Evolutionary conservation across 2,888 invertebrate genomes (phyloP).

Genomic region (Endomychus coccineus): DNA sequence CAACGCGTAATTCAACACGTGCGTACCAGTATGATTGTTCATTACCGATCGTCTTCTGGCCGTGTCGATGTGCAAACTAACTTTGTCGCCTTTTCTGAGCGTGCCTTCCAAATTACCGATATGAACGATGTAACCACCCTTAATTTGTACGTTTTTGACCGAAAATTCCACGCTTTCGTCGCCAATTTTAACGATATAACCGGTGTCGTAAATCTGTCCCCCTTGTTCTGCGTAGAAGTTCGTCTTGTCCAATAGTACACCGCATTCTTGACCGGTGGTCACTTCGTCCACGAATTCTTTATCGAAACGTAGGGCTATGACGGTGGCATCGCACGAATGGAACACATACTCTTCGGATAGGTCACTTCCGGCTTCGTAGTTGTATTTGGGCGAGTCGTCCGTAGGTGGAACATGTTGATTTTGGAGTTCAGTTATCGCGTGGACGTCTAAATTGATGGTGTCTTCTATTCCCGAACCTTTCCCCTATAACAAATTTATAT

Average conservation of each 20-base stretch:
- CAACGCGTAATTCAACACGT: slow-evolving; percentile 90
- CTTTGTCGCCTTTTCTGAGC: slow-evolving; percentile 76
- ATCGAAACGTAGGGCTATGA: slow-evolving; percentile 72
- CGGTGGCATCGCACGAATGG: slow-evolving; percentile 61
- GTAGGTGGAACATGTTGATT: slow-evolving; percentile 68
- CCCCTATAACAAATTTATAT: slow-evolving; percentile 47
- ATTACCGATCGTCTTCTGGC: slow-evolving; percentile 84
- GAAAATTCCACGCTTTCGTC: slow-evolving; percentile 87
- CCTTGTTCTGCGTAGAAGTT: slow-evolving; percentile 99
- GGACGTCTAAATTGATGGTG: slow-evolving; percentile 85
- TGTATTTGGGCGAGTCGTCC: slow-evolving; percentile 88
- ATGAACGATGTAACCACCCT: slow-evolving; percentile 93
- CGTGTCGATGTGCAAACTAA: slow-evolving; percentile 75
- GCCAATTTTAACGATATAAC: slow-evolving; percentile 67
- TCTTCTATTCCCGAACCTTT: slow-evolving; percentile 75
- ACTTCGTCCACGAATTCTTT: slow-evolving; percentile 83
- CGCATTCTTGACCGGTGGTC: slow-evolving; percentile 80
- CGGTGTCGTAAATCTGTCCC: slow-evolving; percentile 96
- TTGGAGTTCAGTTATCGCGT: slow-evolving; percentile 88
- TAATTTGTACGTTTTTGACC: slow-evolving; percentile 88
- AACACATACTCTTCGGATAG: slow-evolving; percentile 71
- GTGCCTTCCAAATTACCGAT: slow-evolving; percentile 82
- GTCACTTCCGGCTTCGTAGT: slow-evolving; percentile 62
- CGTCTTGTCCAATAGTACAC: slow-evolving; percentile 83
- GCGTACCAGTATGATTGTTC: slow-evolving; percentile 98